phyloP scores from a whole-genome alignment of 2,797 vertebrate species.

The Paramormyrops hopkinsi region DNA sequence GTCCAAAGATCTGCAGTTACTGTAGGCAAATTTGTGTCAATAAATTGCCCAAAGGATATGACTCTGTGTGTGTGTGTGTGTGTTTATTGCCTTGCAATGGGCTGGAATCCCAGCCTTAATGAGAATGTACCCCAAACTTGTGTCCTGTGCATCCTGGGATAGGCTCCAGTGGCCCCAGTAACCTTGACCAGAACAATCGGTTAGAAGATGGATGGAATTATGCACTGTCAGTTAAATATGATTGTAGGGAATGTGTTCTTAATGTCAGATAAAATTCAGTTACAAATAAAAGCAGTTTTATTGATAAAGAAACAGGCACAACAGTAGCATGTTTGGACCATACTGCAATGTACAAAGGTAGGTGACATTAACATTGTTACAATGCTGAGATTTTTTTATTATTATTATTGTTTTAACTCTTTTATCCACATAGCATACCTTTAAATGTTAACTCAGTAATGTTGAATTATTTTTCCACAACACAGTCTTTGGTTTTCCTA shows the following conservation, averaged over 20 bases:
- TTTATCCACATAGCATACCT: slow-evolving; percentile 23
- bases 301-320: slow-evolving; percentile 45
- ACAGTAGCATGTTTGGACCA: slow-evolving; percentile 42
- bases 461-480: slow-evolving; percentile 18
- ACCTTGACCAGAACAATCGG: not conserved
- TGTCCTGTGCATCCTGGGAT: not conserved
- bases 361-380: slow-evolving; percentile 40
- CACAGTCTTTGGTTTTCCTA: slow-evolving; percentile 25
- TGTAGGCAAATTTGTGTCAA: not conserved
- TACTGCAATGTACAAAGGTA: slow-evolving; percentile 40
- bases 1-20: not conserved
- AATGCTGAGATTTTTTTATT: slow-evolving; percentile 31
- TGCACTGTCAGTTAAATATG: not conserved
- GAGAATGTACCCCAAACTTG: not conserved
- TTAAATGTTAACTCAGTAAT: slow-evolving; percentile 19
- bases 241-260: slow-evolving; percentile 10
- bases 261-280: not conserved
- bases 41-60: not conserved
- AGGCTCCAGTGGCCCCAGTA: not conserved
- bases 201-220: not conserved
- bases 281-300: slow-evolving; percentile 39
- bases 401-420: not conserved
- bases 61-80: not conserved
- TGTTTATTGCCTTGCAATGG: not conserved
- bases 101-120: not conserved